phyloP scores from a whole-genome alignment of 2,888 invertebrate species.

The Stictocephala bisonia region DNA sequence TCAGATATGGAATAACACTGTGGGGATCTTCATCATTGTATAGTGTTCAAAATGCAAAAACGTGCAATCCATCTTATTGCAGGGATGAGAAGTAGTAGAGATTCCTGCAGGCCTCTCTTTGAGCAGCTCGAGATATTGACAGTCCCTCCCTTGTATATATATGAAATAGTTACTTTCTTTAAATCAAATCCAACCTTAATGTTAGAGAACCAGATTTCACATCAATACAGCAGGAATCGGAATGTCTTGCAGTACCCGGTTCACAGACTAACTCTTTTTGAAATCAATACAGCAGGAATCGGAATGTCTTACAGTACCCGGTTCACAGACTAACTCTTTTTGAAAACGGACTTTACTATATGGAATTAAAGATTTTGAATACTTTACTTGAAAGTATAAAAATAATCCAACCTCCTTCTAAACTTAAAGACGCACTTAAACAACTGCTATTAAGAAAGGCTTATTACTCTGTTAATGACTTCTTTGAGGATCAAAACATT shows the following conservation, averaged over 20 bases:
- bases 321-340: too few species aligned
- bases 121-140: not conserved
- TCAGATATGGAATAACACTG: not conserved
- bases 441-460: not conserved
- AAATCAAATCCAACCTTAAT: not conserved
- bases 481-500: not conserved
- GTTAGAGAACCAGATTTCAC: not conserved
- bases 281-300: too few species aligned
- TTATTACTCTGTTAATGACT: not conserved
- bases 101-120: not conserved
- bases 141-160: not conserved
- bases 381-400: not conserved
- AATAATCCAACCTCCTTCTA: not conserved
- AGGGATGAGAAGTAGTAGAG: conserved; percentile 6
- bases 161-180: not conserved
- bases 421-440: not conserved
- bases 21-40: not conserved
- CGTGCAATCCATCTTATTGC: not conserved
- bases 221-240: not conserved
- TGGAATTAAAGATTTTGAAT: not conserved
- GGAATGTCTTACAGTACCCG: too few species aligned
- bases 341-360: not conserved
- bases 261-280: not conserved
- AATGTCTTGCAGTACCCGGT: not conserved
- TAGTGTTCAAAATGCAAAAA: conserved; percentile 14